These are phyloP conservation scores for Porites divaricata DNA, from an alignment of 92 coral and sea anemone species.

Conservation along the genomic window DNA sequence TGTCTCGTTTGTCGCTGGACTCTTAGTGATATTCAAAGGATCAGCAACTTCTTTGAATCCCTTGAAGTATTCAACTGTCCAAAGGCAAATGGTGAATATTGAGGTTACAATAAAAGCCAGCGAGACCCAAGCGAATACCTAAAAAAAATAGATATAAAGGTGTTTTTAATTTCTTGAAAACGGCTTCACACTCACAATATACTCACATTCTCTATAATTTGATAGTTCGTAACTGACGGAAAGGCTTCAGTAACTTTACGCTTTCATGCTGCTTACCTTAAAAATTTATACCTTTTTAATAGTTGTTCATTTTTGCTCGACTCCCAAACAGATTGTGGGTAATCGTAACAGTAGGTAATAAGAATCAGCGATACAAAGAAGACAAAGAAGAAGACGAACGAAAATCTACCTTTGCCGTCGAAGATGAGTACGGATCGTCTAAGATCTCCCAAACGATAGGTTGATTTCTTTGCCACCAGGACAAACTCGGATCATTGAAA, in stretches of 20 bases:
- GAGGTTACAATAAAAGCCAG: conserved; percentile 86
- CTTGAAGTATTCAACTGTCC: conserved; percentile 82
- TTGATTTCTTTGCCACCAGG: conserved; percentile 92
- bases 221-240: too few species aligned
- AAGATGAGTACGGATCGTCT: conserved; percentile 95
- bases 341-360: too few species aligned
- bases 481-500: conserved; percentile 66
- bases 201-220: too few species aligned
- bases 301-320: too few species aligned
- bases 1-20: not conserved
- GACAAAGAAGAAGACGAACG: too few species aligned
- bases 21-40: conserved; percentile 12
- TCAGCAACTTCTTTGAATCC: conserved; percentile 20
- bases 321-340: too few species aligned
- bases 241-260: too few species aligned
- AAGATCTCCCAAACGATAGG: conserved; percentile 94
- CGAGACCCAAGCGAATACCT: conserved; percentile 98
- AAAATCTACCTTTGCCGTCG: conserved; percentile 84
- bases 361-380: too few species aligned
- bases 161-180: too few species aligned
- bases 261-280: too few species aligned
- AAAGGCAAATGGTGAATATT: conserved; percentile 82
- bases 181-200: too few species aligned
- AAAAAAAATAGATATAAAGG: not conserved
- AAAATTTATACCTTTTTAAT: too few species aligned